Conservation (phyloP, 2,888 invertebrate genomes). For the Calephelis perditalis region DNA sequence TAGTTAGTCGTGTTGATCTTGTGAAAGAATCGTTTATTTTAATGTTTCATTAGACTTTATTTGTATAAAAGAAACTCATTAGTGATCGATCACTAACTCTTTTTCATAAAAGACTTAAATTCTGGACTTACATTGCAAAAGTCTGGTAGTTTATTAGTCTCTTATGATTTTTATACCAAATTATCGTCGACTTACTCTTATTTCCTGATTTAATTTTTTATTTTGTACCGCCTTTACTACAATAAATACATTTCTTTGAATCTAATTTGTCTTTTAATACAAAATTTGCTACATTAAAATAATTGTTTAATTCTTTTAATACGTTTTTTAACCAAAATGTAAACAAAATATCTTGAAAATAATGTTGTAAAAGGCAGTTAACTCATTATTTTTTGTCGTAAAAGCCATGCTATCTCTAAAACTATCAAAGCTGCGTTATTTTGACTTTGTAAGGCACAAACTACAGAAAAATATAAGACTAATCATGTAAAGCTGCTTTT, state of each 20-base stretch:
- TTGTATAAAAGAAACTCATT: slow-evolving; percentile 1
- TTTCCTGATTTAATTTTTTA: neutral
- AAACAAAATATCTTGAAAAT: slow-evolving; percentile 3
- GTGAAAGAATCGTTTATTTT: too few relatives aligned
- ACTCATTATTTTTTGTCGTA: slow-evolving; percentile 1
- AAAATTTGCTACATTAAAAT: slow-evolving; percentile 1
- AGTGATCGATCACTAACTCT: slow-evolving; percentile 1
- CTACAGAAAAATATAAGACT: slow-evolving; percentile 1
- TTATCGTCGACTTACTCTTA: slow-evolving; percentile 1
- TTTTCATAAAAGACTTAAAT: slow-evolving; percentile 1
- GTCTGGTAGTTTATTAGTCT: slow-evolving; percentile 1
- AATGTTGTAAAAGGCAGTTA: slow-evolving; percentile 8
- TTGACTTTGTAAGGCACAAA: slow-evolving; percentile 1
- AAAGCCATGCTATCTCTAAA: slow-evolving; percentile 1
- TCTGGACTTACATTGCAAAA: neutral
- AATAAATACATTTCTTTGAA: neutral
- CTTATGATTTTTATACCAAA: slow-evolving; percentile 1
- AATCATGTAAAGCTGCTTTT: slow-evolving; percentile 1
- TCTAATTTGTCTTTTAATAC: slow-evolving; percentile 1
- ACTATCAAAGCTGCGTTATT: slow-evolving; percentile 1
- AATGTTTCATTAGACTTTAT: neutral
- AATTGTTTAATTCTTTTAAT: slow-evolving; percentile 1
- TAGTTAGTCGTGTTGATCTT: neutral
- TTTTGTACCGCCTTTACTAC: slow-evolving; percentile 1
- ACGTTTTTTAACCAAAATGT: slow-evolving; percentile 6